Percentiles rank a stretch among this genome's conserved stretches.
Evolutionary conservation across 2,888 invertebrate genomes (phyloP).

Genomic region (Icerya purchasi): DNA sequence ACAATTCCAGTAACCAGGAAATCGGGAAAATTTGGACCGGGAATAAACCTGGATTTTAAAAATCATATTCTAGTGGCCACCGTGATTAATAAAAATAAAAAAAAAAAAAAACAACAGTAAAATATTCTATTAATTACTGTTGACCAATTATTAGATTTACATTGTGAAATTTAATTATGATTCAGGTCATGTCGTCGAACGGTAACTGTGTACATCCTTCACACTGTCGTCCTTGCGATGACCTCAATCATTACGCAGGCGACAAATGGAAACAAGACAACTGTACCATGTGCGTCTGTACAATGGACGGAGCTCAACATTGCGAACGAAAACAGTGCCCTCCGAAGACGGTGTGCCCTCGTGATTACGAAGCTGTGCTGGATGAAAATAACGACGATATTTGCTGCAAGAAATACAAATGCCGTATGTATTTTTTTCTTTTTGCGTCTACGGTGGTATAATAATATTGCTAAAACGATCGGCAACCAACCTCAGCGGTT

Average conservation of each 20-base stretch:
- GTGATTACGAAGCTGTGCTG: constrained; percentile 33
- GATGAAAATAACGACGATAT: constrained; percentile 32
- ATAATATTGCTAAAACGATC: too few species aligned
- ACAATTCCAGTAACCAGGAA: too few species aligned
- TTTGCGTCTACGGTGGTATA: too few species aligned
- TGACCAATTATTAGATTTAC: too few species aligned
- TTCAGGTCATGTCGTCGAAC: constrained; percentile 40
- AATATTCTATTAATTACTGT: too few species aligned
- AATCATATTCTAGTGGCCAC: too few species aligned
- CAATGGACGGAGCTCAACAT: constrained; percentile 30
- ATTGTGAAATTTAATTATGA: constrained; percentile 1
- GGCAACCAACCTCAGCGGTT: too few species aligned
- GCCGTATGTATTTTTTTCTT: constrained; percentile 29
- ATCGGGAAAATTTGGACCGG: too few species aligned
- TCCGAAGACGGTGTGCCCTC: constrained; percentile 35
- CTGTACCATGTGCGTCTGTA: constrained; percentile 51
- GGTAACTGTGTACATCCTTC: constrained; percentile 45
- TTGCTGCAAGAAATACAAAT: constrained; percentile 49
- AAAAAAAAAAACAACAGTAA: too few species aligned
- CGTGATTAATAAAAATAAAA: too few species aligned
- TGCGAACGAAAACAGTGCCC: constrained; percentile 41
- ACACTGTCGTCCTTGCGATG: constrained; percentile 51
- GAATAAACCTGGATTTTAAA: too few species aligned
- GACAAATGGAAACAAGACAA: constrained; percentile 45
- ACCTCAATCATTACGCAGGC: constrained; percentile 43